Percentiles rank a stretch among this genome's conserved stretches.
Conservation (phyloP, 2,888 invertebrate species). For the Dioctria rufipes region DNA sequence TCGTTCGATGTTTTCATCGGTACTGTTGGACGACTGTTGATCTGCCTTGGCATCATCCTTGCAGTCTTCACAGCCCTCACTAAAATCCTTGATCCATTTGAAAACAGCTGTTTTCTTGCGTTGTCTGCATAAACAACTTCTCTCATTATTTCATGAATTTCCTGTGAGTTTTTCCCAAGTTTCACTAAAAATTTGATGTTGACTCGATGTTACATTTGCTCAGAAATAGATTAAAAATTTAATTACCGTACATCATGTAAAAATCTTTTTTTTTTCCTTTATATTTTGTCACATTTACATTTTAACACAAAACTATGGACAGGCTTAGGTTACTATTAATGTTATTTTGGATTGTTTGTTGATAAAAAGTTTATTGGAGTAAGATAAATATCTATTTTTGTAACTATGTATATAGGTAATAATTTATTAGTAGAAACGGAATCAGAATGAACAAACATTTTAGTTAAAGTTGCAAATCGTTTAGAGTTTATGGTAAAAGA, state of each 20-base stretch:
- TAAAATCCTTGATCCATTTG: neutral
- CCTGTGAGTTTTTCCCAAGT: too few species aligned
- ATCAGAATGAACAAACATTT: constrained; percentile 16
- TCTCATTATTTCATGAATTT: too few species aligned
- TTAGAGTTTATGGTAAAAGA: constrained; percentile 3
- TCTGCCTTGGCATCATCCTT: neutral
- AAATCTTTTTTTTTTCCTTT: too few species aligned
- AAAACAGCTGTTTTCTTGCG: too few species aligned
- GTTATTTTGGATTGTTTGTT: constrained; percentile 37
- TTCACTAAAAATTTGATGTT: too few species aligned
- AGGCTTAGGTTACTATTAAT: neutral
- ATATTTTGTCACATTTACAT: too few species aligned
- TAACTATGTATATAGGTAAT: constrained; percentile 25
- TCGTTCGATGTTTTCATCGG: neutral
- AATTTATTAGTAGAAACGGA: neutral
- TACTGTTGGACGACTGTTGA: neutral
- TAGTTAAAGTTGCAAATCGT: constrained; percentile 35
- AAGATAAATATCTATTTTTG: constrained; percentile 40
- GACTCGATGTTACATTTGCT: too few species aligned
- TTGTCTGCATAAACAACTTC: too few species aligned
- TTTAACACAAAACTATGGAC: too few species aligned
- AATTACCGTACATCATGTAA: too few species aligned
- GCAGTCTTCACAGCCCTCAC: neutral
- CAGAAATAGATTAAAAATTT: too few species aligned
- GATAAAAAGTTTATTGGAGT: constrained; percentile 12